Evolutionary conservation across 2,113 vertebrate species (phyloP), one percentile per base, ranked within the genome.

Genomic region (Nycticorax nycticorax): DNA sequence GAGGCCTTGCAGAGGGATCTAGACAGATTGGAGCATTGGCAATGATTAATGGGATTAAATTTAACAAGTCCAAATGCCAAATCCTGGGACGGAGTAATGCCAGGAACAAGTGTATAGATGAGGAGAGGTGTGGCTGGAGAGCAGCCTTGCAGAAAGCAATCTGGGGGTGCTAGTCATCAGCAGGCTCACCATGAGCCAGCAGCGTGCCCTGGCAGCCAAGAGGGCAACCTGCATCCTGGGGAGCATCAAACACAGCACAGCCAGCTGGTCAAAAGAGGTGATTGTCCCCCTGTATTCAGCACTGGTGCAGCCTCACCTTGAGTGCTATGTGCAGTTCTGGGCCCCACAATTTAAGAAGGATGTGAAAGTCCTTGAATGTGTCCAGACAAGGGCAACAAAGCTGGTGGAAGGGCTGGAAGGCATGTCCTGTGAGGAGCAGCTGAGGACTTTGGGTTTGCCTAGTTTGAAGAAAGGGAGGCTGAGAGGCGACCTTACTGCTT

Each of bases 211-310:
- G 47, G 30, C 39, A 75, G 39, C 23, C 41, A 6, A 28, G 20
- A 26, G 24, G 32, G 35, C 47, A 78, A 78, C 37, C 14, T 0
- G 1, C 73, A 53, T 14, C 27, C 33, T 37, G 22, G 33, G 48
- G 15, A 32, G 9, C n/a, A 56, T 56, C 23, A n/a, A 55, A 64
- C n/a, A 28, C 39, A 48, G 23, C 3, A 28, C 3, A 14, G 3
- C 19, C 28, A 63, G 48, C 8, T 1, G 0, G 15, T 16, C 35
- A 30, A 17, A 8, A 41, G 20, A 30, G 24, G 15, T 9, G 19
- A 21, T 10, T 50, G 19, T 52, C 14, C 6, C 1, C 0, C 56
- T 72, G 39, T 47, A 28, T 28, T 71, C 7, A n/a, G 22, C 1
- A 1, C 9, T 43, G 32, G 26, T 15, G 32, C 1, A 1, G 53